Evolutionary conservation across 2,888 invertebrate genomes (phyloP).

Genomic region (Thymelicus acteon): DNA sequence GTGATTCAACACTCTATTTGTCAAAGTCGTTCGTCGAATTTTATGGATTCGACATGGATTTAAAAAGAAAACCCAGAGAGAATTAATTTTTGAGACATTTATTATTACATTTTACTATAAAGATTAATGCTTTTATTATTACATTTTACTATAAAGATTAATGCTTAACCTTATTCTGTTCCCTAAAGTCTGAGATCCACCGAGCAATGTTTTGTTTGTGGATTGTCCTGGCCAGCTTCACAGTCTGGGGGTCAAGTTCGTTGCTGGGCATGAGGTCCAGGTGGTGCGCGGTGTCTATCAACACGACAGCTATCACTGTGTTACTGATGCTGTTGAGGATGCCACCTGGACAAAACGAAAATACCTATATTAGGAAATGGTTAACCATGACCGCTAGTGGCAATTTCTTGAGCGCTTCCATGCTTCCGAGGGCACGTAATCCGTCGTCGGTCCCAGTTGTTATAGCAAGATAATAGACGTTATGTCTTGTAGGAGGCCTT

Average conservation of each 20-base stretch:
- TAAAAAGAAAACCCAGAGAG: neutral
- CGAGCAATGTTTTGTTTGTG: slow-evolving; percentile 86
- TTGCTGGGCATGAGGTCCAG: slow-evolving; percentile 90
- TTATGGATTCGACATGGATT: no score
- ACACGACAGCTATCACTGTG: slow-evolving; percentile 88
- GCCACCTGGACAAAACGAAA: slow-evolving; percentile 77
- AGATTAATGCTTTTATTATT: slow-evolving; percentile 12
- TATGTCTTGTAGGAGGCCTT: no score
- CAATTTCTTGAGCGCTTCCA: no score
- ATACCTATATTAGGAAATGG: neutral
- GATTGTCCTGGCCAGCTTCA: slow-evolving; percentile 85
- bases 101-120: slow-evolving; percentile 10
- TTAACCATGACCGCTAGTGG: no score
- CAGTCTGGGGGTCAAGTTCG: slow-evolving; percentile 87
- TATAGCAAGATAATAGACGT: no score
- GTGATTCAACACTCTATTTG: no score
- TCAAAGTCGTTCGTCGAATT: no score
- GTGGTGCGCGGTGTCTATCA: slow-evolving; percentile 94
- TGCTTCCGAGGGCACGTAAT: no score
- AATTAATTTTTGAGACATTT: neutral
- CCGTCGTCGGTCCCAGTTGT: no score
- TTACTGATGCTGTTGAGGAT: slow-evolving; percentile 88
- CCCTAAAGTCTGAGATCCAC: slow-evolving; percentile 81
- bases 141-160: slow-evolving; percentile 9
- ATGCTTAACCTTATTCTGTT: slow-evolving; percentile 34